Evolutionary conservation across 2,113 vertebrate species (phyloP).

Genomic region (Hyperoodon ampullatus): DNA sequence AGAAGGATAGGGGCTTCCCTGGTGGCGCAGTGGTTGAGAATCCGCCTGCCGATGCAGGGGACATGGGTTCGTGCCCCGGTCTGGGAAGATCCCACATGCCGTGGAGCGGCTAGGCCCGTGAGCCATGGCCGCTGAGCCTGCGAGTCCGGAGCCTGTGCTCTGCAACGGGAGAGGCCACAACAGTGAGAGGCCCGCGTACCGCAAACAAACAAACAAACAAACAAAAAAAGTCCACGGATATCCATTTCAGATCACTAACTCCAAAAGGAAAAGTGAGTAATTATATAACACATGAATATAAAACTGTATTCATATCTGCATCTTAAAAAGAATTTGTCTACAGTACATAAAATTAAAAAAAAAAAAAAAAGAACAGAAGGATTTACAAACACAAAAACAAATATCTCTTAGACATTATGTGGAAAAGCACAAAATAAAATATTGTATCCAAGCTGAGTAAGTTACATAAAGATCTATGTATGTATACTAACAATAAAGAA

Average conservation of each 20-base stretch:
- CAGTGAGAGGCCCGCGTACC: too few species aligned
- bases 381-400: conserved; percentile 61
- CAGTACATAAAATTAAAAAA: neutral
- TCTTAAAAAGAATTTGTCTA: neutral
- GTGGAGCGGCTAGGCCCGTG: too few species aligned
- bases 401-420: neutral
- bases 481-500: conserved; percentile 43
- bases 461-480: conserved; percentile 38
- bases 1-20: too few species aligned
- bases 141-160: too few species aligned
- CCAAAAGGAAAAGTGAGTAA: neutral
- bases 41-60: too few species aligned
- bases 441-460: conserved; percentile 27
- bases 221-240: neutral
- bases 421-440: conserved; percentile 54
- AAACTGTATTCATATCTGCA: conserved; percentile 1
- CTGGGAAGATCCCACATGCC: too few species aligned
- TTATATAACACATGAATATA: neutral
- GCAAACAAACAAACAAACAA: too few species aligned
- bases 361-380: conserved; percentile 57
- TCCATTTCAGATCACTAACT: conserved; percentile 34
- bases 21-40: too few species aligned
- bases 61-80: too few species aligned
- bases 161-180: too few species aligned
- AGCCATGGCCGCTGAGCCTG: too few species aligned